Conservation (phyloP, 2,888 invertebrate species). For the Ennomos fuscantarius region DNA sequence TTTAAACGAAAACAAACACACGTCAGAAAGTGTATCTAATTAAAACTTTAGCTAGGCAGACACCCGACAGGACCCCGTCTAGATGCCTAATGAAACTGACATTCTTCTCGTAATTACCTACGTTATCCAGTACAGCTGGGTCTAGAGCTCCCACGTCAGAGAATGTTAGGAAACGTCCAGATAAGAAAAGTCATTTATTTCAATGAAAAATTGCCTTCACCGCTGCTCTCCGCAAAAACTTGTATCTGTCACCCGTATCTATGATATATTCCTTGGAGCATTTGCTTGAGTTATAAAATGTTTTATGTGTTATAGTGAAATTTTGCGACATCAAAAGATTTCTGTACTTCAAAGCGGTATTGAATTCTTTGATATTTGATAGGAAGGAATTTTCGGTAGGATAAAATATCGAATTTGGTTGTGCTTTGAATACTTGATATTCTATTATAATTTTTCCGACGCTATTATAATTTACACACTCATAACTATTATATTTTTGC, state of each 20-base stretch:
- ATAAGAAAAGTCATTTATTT: constrained; percentile 64
- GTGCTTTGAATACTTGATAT: background rate
- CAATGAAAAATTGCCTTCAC: constrained; percentile 60
- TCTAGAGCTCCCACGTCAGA: constrained; percentile 35
- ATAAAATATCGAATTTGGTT: constrained; percentile 18
- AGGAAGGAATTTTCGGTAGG: constrained; percentile 20
- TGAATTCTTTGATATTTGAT: constrained; percentile 28
- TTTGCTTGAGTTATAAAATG: constrained; percentile 46
- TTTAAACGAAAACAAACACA: background rate
- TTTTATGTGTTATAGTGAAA: constrained; percentile 39
- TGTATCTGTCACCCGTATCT: constrained; percentile 42
- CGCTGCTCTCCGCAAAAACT: constrained; percentile 45
- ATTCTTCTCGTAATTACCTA: constrained; percentile 24
- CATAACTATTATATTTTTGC: no score
- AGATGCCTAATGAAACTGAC: constrained; percentile 13
- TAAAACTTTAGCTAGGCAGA: constrained; percentile 5
- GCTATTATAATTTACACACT: background rate
- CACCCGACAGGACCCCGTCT: background rate
- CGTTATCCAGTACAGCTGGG: constrained; percentile 33
- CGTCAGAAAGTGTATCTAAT: background rate
- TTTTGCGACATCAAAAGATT: constrained; percentile 37
- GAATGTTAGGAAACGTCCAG: constrained; percentile 48
- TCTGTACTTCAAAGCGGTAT: constrained; percentile 27
- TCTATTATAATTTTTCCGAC: background rate
- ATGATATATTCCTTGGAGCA: constrained; percentile 46